A percentile compares a stretch with the other conserved stretches of the same genome.
Conservation (phyloP, 2,113 vertebrate species). For the human region GRCh38 chr9:32347501-32348000, state of each 20-base stretch:
- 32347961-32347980: too few species aligned
- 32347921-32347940: too few species aligned
- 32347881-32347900: too few species aligned
- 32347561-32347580: not conserved
- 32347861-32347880: constrained; percentile 43
- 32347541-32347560: not conserved
- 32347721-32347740: constrained; percentile 52
- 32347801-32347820: constrained; percentile 31
- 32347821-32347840: constrained; percentile 43
- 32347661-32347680: constrained; percentile 35
- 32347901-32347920: too few species aligned
- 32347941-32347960: too few species aligned
- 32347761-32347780: constrained; percentile 71
- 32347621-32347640: constrained; percentile 26
- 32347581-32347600: not conserved
- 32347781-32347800: constrained; percentile 65
- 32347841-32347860: constrained; percentile 55
- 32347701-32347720: constrained; percentile 72
- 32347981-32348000: constrained; percentile 11
- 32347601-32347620: constrained; percentile 14
- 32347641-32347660: constrained; percentile 46
- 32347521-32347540: not conserved
- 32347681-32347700: constrained; percentile 57
- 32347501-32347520: not conserved
- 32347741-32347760: constrained; percentile 65